phyloP scores from a whole-genome alignment of 2,888 invertebrate genomes.

The Zhengitettix transpicula region DNA sequence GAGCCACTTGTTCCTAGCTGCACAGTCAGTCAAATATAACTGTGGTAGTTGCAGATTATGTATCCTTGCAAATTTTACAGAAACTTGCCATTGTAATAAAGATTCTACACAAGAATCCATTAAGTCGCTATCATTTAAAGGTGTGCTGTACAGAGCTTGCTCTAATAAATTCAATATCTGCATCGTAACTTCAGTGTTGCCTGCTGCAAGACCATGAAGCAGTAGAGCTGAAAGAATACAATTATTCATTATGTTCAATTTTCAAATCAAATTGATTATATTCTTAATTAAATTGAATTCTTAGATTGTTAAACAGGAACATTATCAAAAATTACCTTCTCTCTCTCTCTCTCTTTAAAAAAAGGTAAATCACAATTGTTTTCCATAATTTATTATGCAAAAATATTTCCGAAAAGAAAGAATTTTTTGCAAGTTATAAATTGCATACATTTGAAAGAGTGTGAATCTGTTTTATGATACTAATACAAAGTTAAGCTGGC shows the following conservation, averaged over 20 bases:
- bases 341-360: neutral
- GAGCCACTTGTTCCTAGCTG: conserved; percentile 48
- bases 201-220: conserved; percentile 3
- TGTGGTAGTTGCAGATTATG: conserved; percentile 41
- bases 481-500: too few relatives aligned
- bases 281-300: too few relatives aligned
- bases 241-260: neutral
- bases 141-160: conserved; percentile 1
- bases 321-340: too few relatives aligned
- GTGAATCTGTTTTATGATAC: too few relatives aligned
- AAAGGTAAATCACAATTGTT: neutral
- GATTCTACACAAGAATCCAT: neutral
- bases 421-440: too few relatives aligned
- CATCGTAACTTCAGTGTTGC: neutral
- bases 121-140: neutral
- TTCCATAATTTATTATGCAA: neutral
- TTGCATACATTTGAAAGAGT: too few relatives aligned
- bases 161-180: conserved; percentile 6
- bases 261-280: too few relatives aligned
- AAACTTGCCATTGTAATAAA: conserved; percentile 38
- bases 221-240: conserved; percentile 3
- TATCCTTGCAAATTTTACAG: conserved; percentile 39
- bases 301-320: too few relatives aligned
- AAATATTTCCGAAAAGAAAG: neutral
- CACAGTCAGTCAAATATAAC: conserved; percentile 39